Base-by-base conservation (phyloP, 1,140 invertebrate genomes). In the Ericerus pela region DNA sequence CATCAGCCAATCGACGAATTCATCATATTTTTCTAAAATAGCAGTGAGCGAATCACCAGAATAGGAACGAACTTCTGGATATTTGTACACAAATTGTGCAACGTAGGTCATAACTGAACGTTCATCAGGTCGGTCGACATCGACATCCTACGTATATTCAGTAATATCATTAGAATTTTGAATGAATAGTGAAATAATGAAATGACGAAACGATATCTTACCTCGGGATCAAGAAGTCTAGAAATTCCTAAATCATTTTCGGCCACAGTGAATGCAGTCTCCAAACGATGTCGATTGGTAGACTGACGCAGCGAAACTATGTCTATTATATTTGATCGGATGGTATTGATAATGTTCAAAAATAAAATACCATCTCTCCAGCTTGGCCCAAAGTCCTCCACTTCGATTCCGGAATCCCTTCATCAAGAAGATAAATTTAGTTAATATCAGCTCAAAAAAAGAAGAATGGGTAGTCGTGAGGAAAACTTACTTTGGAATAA, bases 81-180 rank as follows among this genome's bases (percentile, higher is more conserved):
- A 96, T 72, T 92, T 92, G 68, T 96, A 89, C 60, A 98, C 74
- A 72, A 98, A 99, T 73, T 98, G 93, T 31, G 96, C 93, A 37
- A 99, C 92, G 70, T 99, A 99, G 27, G 96, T 99, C 92, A 99
- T 98, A 60, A 99, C 90, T 29, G 92, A 97, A 70, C 93, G 90
- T 67, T 99, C 95, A 71, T 99, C 96, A 8, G 96, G 96, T 66
- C 88, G 87, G 14, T 88, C 82, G 12, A 96, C 92, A 73, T 98
- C 92, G 26, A 99, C 91, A 73, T 99, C 96, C 75, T 66, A 38
- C n/a, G 33, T 57, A 29, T 41, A 51, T n/a, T n/a, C n/a, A n/a
- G 10, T 11, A 33, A n/a, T 33, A 11, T 16, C 31, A 33, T 10
- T 11, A 11, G 31, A 33, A 33, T 33, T 11, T 11, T 16, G n/a